Evolutionary conservation across 2,797 vertebrate species (phyloP), one percentile per base, ranked within the genome.

Genomic region (Phrynocephalus forsythii): DNA sequence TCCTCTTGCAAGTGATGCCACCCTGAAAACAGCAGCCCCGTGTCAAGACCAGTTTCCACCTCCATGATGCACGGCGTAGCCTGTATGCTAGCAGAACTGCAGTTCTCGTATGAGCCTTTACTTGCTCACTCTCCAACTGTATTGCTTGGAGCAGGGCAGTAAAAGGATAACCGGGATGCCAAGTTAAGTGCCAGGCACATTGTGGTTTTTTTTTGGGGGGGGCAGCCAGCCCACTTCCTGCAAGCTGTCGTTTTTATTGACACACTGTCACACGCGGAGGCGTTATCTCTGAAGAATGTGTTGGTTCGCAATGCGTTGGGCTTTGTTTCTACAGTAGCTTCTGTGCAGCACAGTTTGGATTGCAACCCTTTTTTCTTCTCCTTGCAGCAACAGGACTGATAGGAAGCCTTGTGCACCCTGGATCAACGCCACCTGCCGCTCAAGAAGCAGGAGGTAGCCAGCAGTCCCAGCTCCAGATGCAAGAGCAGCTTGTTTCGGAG

Each of bases 401-500:
- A 91, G 98, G 96, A 89, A 95, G 72, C 69, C 94, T 95, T 88
- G 95, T 20, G 79, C 95, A 16, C 93, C 95, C 79, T 6, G 94
- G 96, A 93, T 92, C 96, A 20, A 93, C 97, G 0, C 91, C 90
- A 0, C 33, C 72, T 28, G 68, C 83, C 24, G 38, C 83, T 9
- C 78, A 1, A 30, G 98, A 96, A 95, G 92, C 94, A 95, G 91
- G 95, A 95, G 28, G 9, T 18, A 91, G 71, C 81, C 91, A 90
- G 1, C 97, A 97, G 85, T 86, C 96, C 88, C 98, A 98, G 94
- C 95, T 98, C 86, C 97, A 98, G 85, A 93, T 94, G 69, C 95
- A 97, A 20, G 95, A 97, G 88, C 97, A 97, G 13, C 87, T 96
- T 5, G 95, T 98, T 73, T 98, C 98, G 1, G 97, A 98, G 91